Percentiles rank a stretch among this genome's conserved stretches.
These are phyloP conservation scores for Arrhamphus sclerolepis DNA, from an alignment of 2,797 vertebrate species.

Conservation along the genomic window DNA sequence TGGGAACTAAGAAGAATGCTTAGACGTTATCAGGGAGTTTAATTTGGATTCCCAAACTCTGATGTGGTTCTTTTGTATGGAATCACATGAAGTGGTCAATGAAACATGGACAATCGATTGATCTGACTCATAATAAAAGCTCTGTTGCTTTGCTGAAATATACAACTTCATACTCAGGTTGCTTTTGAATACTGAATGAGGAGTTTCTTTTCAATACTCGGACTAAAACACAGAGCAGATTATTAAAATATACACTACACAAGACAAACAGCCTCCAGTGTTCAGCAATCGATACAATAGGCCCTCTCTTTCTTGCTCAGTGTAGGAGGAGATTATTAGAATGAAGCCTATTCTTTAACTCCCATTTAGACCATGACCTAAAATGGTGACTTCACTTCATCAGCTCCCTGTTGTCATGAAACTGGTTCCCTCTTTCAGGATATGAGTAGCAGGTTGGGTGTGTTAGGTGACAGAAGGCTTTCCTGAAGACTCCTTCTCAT, in stretches of 20 bases:
- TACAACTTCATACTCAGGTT: not conserved
- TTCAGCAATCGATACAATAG: constrained; percentile 52
- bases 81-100: not conserved
- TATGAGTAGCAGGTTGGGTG: constrained; percentile 28
- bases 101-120: not conserved
- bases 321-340: constrained; percentile 60
- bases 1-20: too few relatives aligned
- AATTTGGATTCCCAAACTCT: too few relatives aligned
- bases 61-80: too few relatives aligned
- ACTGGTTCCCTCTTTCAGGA: constrained; percentile 42
- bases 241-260: constrained; percentile 53
- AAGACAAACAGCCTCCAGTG: constrained; percentile 49
- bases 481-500: not conserved
- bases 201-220: constrained; percentile 21
- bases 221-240: constrained; percentile 41
- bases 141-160: constrained; percentile 3
- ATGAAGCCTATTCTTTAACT: constrained; percentile 74
- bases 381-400: constrained; percentile 79
- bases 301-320: constrained; percentile 30
- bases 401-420: constrained; percentile 54
- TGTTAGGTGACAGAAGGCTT: constrained; percentile 42
- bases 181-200: constrained; percentile 11
- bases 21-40: too few relatives aligned
- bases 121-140: not conserved
- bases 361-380: constrained; percentile 67